These are phyloP conservation scores for Lycocerus yunnanus DNA, from an alignment of 2,888 invertebrate species.

Conservation along the genomic window DNA sequence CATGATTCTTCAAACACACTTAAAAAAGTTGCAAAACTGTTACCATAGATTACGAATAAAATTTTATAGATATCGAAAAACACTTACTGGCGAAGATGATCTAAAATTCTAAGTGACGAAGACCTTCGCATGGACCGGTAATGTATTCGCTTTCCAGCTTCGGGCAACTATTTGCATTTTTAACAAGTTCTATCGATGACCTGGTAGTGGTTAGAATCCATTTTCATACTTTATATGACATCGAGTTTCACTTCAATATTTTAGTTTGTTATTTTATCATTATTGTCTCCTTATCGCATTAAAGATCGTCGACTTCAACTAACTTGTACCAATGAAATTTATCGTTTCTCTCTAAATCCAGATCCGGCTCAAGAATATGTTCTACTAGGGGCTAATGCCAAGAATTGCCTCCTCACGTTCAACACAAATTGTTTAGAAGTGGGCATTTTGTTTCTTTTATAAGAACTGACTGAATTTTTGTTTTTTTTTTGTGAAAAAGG, in stretches of 20 bases:
- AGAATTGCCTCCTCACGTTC: too few relatives aligned
- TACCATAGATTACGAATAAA: slow-evolving; percentile 20
- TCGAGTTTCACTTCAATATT: background rate
- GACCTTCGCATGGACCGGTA: slow-evolving; percentile 20
- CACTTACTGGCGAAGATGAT: slow-evolving; percentile 25
- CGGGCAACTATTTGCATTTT: slow-evolving; percentile 25
- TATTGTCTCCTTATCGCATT: background rate
- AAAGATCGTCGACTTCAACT: background rate
- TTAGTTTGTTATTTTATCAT: slow-evolving; percentile 4
- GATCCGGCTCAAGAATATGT: too few relatives aligned
- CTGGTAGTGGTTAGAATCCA: slow-evolving; percentile 17
- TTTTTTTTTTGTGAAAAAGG: too few relatives aligned
- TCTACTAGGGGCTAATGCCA: too few relatives aligned
- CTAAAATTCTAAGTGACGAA: slow-evolving; percentile 25
- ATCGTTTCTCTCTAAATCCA: too few relatives aligned
- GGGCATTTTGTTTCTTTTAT: too few relatives aligned
- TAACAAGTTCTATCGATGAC: slow-evolving; percentile 22
- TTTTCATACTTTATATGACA: slow-evolving; percentile 12
- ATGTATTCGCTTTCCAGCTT: slow-evolving; percentile 21
- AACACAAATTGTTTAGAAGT: too few relatives aligned
- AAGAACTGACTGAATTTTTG: too few relatives aligned
- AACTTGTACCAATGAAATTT: too few relatives aligned
- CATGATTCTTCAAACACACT: background rate
- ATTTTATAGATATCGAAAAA: slow-evolving; percentile 31
- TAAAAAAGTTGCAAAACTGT: slow-evolving; percentile 17